Conservation (phyloP, 2,113 vertebrate genomes). For the Tyto alba region DNA sequence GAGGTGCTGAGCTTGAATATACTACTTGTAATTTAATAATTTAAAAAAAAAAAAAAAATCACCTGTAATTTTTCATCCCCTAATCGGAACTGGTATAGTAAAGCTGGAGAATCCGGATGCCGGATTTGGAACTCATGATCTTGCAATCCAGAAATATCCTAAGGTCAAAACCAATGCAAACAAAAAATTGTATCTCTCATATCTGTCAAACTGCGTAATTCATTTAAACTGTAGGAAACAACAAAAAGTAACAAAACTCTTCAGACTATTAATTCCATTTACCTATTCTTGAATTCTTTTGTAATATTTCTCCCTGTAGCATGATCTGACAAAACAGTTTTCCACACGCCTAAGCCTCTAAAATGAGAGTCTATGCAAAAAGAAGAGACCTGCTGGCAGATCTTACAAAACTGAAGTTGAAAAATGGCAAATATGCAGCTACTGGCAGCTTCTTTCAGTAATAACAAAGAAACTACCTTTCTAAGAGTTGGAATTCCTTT, state of each 20-base stretch:
- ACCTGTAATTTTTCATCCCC: slow-evolving; percentile 98
- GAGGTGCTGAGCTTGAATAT: neutral
- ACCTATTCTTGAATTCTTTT: neutral
- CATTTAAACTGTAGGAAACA: neutral
- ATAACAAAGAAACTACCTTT: neutral
- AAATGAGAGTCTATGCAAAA: neutral
- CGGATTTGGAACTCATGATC: slow-evolving; percentile 95
- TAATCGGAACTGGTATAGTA: slow-evolving; percentile 90
- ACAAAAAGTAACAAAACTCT: neutral
- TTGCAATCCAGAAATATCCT: slow-evolving; percentile 93
- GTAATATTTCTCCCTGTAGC: neutral
- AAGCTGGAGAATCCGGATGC: slow-evolving; percentile 88
- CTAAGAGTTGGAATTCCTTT: neutral
- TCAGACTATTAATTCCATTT: neutral
- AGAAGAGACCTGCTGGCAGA: neutral
- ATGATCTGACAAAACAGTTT: neutral
- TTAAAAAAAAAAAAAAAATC: neutral
- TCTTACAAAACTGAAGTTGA: neutral
- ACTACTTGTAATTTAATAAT: neutral
- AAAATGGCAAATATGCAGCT: neutral
- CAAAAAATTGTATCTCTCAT: neutral
- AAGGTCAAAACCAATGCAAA: neutral
- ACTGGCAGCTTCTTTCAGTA: neutral
- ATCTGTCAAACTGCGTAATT: neutral
- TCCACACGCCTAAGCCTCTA: neutral